Conservation (phyloP, 2,888 invertebrate species). For the Abrostola tripartita region DNA sequence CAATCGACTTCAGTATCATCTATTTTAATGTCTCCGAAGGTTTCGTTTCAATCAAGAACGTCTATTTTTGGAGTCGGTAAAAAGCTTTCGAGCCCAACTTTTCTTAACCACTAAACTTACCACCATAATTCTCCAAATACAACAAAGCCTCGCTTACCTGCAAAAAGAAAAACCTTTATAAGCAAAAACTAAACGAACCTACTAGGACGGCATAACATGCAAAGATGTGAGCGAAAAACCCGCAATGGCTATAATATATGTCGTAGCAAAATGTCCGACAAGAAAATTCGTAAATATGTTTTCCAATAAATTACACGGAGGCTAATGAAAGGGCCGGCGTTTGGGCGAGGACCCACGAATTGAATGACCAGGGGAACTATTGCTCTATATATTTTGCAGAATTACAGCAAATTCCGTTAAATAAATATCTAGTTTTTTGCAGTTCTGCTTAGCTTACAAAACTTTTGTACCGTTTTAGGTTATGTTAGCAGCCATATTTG, state of each 20-base stretch:
- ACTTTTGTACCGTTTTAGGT: slow-evolving; percentile 42
- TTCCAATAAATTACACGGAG: slow-evolving; percentile 66
- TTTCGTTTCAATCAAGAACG: too few relatives aligned
- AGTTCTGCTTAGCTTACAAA: slow-evolving; percentile 57
- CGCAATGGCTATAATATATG: slow-evolving; percentile 45
- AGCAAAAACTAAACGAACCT: slow-evolving; percentile 39
- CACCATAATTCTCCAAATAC: slow-evolving; percentile 8
- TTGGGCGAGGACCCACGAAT: slow-evolving; percentile 49
- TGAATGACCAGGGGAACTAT: slow-evolving; percentile 57
- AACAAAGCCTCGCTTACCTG: slow-evolving; percentile 72
- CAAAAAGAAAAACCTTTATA: slow-evolving; percentile 56
- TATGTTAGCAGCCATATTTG: slow-evolving; percentile 34
- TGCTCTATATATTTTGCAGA: slow-evolving; percentile 71
- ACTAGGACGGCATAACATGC: slow-evolving; percentile 58
- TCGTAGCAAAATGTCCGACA: slow-evolving; percentile 52
- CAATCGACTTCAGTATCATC: too few relatives aligned
- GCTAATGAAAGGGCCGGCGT: slow-evolving; percentile 68
- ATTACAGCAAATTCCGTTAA: slow-evolving; percentile 71
- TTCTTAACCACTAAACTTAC: slow-evolving; percentile 40
- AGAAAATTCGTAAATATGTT: slow-evolving; percentile 62
- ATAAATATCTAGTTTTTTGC: slow-evolving; percentile 65
- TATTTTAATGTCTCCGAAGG: too few relatives aligned
- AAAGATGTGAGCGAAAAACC: slow-evolving; percentile 52
- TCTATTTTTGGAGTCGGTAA: too few relatives aligned
- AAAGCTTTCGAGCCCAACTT: neutral